Evolutionary conservation across 37 sponge, comb jelly and placozoan species (phyloP), one percentile per base, ranked within the genome.

Genomic region (Dysidea cf. avara): DNA sequence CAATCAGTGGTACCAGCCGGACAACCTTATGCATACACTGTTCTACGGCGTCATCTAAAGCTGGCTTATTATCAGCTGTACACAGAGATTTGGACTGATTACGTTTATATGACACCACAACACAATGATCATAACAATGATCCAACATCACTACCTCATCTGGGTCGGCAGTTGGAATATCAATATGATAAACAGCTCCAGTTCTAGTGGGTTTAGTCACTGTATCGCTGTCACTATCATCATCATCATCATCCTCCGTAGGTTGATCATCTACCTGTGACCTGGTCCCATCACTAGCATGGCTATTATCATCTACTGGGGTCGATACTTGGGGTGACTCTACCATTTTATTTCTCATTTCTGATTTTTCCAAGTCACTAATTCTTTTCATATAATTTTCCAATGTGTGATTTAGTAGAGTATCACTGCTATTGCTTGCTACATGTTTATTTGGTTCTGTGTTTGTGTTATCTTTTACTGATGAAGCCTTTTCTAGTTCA

Each of bases 1-100:
- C 76, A 56, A 71, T 68, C 11, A 88, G 53, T 16, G 94, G 87
- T 37, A 83, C 35, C 0, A 39, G 22, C 12, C 68, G 51, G 7
- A 76, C 83, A 1, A 74, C 52, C 35, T 31, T 60, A 43, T 84
- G 85, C 16, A 90, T 43, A 29, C 46, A 61, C n/a, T 76, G 63
- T 55, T 81, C 81, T 0, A 75, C 40, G 29, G 20, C 38, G 9
- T 43, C 46, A 43, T 43, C 7, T 43, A 9, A 43, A 32, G 33
- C 22, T n/a, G n/a, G n/a, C 6, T 32, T 21, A 34, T 11, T 56
- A 56, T 3, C 21, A 34, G 56, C 33, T 7, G 56, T 24, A 1
- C 29, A 49, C 1, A 26, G 29, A 22, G 21, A 21, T 2, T 22
- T 14, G 31, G 22, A n/a, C n/a, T 34, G 16, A 56, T 11, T 11